Percentiles rank a stretch among this genome's conserved stretches.
These are phyloP conservation scores for Pteria penguin DNA, from an alignment of 2,888 invertebrate genomes.

Conservation along the genomic window DNA sequence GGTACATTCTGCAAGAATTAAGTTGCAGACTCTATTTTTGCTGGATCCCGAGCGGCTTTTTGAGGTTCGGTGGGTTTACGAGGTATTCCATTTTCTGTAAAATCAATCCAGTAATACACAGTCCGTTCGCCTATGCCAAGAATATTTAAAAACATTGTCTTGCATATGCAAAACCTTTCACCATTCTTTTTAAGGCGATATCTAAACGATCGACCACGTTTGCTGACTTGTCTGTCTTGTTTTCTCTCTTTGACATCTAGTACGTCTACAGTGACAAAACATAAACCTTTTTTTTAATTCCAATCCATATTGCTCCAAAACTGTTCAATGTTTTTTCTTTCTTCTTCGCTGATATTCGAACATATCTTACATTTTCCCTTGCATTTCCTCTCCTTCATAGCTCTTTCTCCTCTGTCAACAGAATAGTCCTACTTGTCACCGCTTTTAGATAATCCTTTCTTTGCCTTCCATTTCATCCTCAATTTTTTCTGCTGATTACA, in stretches of 20 bases:
- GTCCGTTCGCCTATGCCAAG: neutral
- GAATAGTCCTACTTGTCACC: no score
- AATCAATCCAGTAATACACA: conserved; percentile 6
- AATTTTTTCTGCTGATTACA: no score
- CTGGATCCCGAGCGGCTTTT: conserved; percentile 1
- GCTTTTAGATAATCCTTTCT: no score
- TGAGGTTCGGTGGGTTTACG: conserved; percentile 3
- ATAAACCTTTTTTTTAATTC: neutral
- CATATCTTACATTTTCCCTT: no score
- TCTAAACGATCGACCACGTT: no score
- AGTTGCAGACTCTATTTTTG: neutral
- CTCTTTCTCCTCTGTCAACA: no score
- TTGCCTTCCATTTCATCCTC: no score
- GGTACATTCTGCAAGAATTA: neutral
- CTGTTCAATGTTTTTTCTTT: neutral
- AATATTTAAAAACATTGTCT: neutral
- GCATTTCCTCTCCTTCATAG: no score
- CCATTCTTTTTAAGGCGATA: neutral
- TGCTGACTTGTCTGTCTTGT: no score
- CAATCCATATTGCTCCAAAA: conserved; percentile 3
- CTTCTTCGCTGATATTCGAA: conserved; percentile 2
- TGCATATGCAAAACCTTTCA: neutral
- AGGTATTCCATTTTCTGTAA: neutral
- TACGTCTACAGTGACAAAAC: conserved; percentile 6
- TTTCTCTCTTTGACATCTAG: conserved; percentile 2